These are phyloP conservation scores for Tachyglossus aculeatus DNA, from an alignment of 2,797 vertebrate genomes.

Conservation along the genomic window DNA sequence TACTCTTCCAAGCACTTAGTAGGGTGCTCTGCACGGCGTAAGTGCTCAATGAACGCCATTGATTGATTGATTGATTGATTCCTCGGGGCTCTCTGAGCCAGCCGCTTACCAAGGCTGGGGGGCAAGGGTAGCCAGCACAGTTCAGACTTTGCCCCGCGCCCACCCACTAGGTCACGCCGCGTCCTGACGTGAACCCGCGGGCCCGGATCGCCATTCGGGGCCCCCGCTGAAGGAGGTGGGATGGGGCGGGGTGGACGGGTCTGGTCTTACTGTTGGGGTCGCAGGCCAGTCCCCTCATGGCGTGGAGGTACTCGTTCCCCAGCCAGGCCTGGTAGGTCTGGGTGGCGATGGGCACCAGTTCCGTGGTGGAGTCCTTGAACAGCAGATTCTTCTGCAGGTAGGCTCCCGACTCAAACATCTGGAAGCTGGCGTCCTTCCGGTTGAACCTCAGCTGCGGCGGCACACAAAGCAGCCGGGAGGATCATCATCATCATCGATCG, in stretches of 20 bases:
- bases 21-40: too few relatives aligned
- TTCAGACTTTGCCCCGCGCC: too few relatives aligned
- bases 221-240: too few relatives aligned
- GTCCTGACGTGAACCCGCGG: too few relatives aligned
- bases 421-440: conserved; percentile 69
- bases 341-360: conserved; percentile 74
- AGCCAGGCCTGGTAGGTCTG: conserved; percentile 86
- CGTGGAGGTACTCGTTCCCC: conserved; percentile 79
- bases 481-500: not conserved
- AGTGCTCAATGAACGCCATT: too few relatives aligned
- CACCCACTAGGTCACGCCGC: too few relatives aligned
- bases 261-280: conserved; percentile 76
- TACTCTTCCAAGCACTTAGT: too few relatives aligned
- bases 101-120: too few relatives aligned
- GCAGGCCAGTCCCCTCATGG: conserved; percentile 85
- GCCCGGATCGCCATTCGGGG: not conserved
- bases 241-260: not conserved
- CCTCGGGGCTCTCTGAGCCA: too few relatives aligned
- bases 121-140: too few relatives aligned
- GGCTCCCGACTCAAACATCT: conserved; percentile 81
- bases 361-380: conserved; percentile 82
- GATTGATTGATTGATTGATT: too few relatives aligned
- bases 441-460: conserved; percentile 74
- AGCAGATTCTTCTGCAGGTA: conserved; percentile 80
- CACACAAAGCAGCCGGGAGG: not conserved